A percentile compares a stretch with the other conserved stretches of the same genome.
These are phyloP conservation scores for Actinernus sp. DNA, from an alignment of 92 coral and sea anemone species.

Conservation along the genomic window DNA sequence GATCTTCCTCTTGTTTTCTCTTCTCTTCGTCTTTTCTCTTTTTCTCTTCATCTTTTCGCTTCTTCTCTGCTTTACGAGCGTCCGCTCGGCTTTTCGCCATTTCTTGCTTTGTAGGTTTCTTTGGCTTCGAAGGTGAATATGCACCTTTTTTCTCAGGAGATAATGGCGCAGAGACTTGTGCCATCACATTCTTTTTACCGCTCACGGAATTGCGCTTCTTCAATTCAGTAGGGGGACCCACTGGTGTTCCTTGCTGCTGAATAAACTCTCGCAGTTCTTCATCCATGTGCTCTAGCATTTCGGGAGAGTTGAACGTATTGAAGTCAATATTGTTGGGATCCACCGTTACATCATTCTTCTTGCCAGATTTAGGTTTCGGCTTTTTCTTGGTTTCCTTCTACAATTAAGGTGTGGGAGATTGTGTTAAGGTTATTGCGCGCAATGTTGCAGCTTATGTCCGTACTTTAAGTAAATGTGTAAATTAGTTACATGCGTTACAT, in stretches of 20 bases:
- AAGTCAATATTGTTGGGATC: conserved; percentile 86
- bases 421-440: too few relatives aligned
- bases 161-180: conserved; percentile 45
- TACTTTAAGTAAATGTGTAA: too few relatives aligned
- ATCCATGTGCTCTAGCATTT: conserved; percentile 87
- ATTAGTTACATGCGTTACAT: too few relatives aligned
- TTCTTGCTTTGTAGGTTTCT: conserved; percentile 87
- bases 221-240: conserved; percentile 22
- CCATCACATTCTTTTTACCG: conserved; percentile 32
- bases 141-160: conserved; percentile 76
- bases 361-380: conserved; percentile 44
- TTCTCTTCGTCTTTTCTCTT: conserved; percentile 77
- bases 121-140: conserved; percentile 86
- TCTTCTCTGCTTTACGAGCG: conserved; percentile 71
- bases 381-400: conserved; percentile 59
- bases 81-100: conserved; percentile 73
- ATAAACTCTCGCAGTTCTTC: conserved; percentile 79
- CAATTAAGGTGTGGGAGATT: too few relatives aligned
- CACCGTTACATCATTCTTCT: conserved; percentile 48
- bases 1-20: conserved; percentile 56
- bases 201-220: conserved; percentile 29
- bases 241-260: conserved; percentile 57
- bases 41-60: conserved; percentile 76
- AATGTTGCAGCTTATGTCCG: too few relatives aligned
- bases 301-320: conserved; percentile 83